A percentile compares a stretch with the other conserved stretches of the same genome.
phyloP scores from a whole-genome alignment of 2,113 vertebrate genomes.

The Ceuthmochares aereus region DNA sequence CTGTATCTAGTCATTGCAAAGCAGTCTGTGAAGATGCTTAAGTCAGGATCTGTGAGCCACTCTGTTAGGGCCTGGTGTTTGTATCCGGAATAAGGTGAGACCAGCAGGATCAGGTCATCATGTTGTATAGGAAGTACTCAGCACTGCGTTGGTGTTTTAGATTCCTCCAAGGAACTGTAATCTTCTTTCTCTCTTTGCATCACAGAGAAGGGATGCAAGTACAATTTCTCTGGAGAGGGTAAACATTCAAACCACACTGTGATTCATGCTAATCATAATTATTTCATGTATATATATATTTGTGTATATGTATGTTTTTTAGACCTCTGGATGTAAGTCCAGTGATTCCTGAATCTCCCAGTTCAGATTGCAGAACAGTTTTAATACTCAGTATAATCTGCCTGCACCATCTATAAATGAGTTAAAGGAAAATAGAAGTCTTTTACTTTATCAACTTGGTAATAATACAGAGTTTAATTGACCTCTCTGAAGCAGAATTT shows the following conservation, averaged over 20 bases:
- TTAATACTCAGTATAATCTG: not conserved
- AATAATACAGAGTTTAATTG: constrained; percentile 73
- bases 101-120: not conserved
- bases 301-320: not conserved
- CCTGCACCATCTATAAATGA: not conserved
- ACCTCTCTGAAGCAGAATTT: constrained; percentile 69
- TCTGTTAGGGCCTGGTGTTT: not conserved
- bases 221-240: not conserved
- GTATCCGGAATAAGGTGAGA: not conserved
- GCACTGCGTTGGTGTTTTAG: not conserved
- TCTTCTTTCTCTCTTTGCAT: not conserved
- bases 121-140: not conserved
- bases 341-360: not conserved
- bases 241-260: not conserved
- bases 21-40: not conserved
- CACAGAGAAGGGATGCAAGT: not conserved
- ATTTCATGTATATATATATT: not conserved
- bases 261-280: not conserved
- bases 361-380: not conserved
- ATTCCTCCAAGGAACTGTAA: not conserved
- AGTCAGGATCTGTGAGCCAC: not conserved
- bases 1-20: not conserved
- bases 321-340: not conserved
- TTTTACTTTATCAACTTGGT: constrained; percentile 58
- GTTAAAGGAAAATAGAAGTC: constrained; percentile 38